Base-by-base conservation (phyloP, 2,888 invertebrate genomes). In the Lepidocyrtoides sp. region DNA sequence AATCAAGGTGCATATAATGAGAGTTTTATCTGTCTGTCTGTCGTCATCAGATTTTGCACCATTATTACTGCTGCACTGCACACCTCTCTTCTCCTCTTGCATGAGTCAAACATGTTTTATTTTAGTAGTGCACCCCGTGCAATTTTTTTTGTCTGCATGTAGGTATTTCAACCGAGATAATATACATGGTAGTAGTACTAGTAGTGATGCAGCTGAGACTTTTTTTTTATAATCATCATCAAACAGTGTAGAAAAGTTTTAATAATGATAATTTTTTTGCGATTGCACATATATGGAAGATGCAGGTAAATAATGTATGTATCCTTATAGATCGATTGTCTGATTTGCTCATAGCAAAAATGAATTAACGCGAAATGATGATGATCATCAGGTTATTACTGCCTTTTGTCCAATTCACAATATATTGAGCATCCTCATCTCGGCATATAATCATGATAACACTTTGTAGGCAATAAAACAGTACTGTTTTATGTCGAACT, bases 1-100 rank as follows among this genome's bases (percentile, higher is more conserved):
- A 86, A 86, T 91, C 91, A 85, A 66, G 81, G 86, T 91, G 91
- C 91, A 86, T 91, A 86, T 91, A 86, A 91, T 91, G 72, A 91
- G 77, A 36, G 77, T 77, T 23, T 26, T 79, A 1, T 20, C 57
- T 66, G 26, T 20, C 72, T 69, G 57, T 75, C 72, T 85, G 69
- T 69, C 48, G 44, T 23, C 26, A 57, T 75, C 41, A 48, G 2
- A 17, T 54, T 26, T 23, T 32, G 10, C 36, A 32, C 1, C 23
- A 20, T 20, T n/a, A 17, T 36, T 66, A 23, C 10, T 60, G 32
- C 20, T 79, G 79, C 57, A 32, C 36, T 57, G 75, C 44, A 48
- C n/a, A n/a, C n/a, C n/a, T n/a, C n/a, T n/a, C n/a, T n/a, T n/a
- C 57, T 10, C 20, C 32, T 8, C 7, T 26, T 23, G 75, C 36